phyloP scores from a whole-genome alignment of 2,113 vertebrate genomes.

The Glaucidium brasilianum region DNA sequence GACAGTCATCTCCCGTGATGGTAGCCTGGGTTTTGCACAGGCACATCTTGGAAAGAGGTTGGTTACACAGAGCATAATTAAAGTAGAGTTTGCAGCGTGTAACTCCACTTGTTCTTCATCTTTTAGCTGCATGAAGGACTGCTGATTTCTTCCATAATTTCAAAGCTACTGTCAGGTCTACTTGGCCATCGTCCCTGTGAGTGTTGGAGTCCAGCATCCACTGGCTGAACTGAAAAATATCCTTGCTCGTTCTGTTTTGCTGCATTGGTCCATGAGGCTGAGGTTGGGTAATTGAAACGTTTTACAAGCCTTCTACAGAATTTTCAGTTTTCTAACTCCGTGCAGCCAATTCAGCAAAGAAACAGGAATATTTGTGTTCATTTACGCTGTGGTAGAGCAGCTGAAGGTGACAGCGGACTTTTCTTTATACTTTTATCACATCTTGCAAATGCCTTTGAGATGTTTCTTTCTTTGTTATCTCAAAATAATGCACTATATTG shows the following conservation, averaged over 20 bases:
- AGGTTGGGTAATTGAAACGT: not conserved
- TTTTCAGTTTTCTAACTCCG: not conserved
- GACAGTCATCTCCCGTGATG: too few species aligned
- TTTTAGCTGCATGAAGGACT: not conserved
- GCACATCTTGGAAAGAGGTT: too few species aligned
- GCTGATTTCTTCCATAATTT: not conserved
- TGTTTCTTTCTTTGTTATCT: conserved; percentile 34
- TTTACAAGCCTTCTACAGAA: not conserved
- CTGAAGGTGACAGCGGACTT: conserved; percentile 39
- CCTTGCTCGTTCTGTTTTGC: not conserved
- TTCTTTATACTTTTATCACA: not conserved
- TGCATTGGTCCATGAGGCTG: not conserved
- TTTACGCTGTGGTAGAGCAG: not conserved
- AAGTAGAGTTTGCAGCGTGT: not conserved
- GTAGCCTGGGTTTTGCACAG: not conserved
- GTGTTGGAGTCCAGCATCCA: not conserved
- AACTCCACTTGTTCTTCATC: not conserved
- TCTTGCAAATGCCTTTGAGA: conserved; percentile 19
- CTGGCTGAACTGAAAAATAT: not conserved
- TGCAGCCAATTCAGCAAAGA: not conserved
- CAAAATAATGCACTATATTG: conserved; percentile 23
- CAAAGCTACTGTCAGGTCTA: not conserved
- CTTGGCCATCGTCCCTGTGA: not conserved
- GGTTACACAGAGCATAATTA: not conserved
- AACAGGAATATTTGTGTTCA: not conserved